These are phyloP conservation scores for Charaxes varanes DNA, from an alignment of 1,140 invertebrate species.

Conservation along the genomic window DNA sequence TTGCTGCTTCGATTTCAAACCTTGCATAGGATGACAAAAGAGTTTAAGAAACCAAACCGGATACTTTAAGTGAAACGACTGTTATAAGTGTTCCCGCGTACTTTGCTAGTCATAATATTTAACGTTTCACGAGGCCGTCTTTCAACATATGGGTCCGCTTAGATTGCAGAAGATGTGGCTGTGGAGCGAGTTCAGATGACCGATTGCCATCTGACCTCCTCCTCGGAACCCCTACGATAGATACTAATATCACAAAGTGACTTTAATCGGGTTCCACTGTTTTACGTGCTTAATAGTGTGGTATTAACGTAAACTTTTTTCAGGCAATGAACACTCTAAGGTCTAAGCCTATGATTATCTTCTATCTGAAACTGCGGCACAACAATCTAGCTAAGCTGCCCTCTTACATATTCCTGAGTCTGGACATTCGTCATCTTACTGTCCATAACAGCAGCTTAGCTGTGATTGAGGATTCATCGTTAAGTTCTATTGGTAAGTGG, in stretches of 20 bases:
- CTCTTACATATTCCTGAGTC: slow-evolving; percentile 88
- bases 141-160: slow-evolving; percentile 27
- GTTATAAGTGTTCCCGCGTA: slow-evolving; percentile 28
- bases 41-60: slow-evolving; percentile 6
- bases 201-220: no score
- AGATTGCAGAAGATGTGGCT: no score
- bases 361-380: slow-evolving; percentile 89
- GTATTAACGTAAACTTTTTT: no score
- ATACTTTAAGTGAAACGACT: slow-evolving; percentile 17
- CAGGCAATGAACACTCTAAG: slow-evolving; percentile 86
- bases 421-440: slow-evolving; percentile 90
- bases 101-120: slow-evolving; percentile 27
- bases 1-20: neutral
- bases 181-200: no score
- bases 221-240: no score
- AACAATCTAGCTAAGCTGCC: slow-evolving; percentile 88
- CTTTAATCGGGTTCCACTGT: no score
- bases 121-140: slow-evolving; percentile 34
- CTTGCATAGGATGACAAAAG: slow-evolving; percentile 7
- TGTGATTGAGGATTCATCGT: slow-evolving; percentile 88
- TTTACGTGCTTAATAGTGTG: no score
- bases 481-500: slow-evolving; percentile 87
- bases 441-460: slow-evolving; percentile 91
- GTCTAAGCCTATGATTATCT: slow-evolving; percentile 84
- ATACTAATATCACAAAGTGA: no score